phyloP scores from a whole-genome alignment of 2,888 invertebrate genomes.

The Trachelus tabidus region DNA sequence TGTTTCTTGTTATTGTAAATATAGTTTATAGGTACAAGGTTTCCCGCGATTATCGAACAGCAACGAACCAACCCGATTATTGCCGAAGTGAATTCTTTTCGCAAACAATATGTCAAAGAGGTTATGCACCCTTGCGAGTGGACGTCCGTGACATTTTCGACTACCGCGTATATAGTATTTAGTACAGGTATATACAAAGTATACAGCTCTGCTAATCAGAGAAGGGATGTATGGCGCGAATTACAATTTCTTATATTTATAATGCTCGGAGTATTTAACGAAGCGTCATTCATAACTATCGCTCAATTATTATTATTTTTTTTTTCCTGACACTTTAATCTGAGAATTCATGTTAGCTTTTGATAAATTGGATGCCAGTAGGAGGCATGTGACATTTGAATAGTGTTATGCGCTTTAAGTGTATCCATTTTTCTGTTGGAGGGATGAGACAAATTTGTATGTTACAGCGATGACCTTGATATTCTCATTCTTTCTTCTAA shows the following conservation, averaged over 20 bases:
- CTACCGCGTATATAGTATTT: slow-evolving; percentile 12
- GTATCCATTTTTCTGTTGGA: background rate
- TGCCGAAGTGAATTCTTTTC: background rate
- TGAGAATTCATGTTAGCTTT: background rate
- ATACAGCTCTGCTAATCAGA: slow-evolving; percentile 36
- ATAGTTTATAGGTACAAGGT: slow-evolving; percentile 15
- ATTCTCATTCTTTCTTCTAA: background rate
- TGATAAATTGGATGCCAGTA: background rate
- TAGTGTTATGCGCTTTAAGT: background rate
- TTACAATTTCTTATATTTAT: slow-evolving; percentile 2
- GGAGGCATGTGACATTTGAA: background rate
- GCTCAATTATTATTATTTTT: background rate
- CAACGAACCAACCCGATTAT: background rate
- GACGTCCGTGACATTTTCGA: background rate
- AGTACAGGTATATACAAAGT: slow-evolving; percentile 51
- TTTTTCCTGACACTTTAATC: background rate
- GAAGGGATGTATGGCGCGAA: slow-evolving; percentile 9
- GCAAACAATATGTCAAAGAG: background rate
- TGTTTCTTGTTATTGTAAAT: slow-evolving; percentile 4
- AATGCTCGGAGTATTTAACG: slow-evolving; percentile 4
- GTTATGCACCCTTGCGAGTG: background rate
- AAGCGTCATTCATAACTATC: background rate
- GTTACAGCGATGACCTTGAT: background rate
- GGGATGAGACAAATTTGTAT: background rate
- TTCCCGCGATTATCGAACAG: background rate